Percentiles rank a stretch among this genome's conserved stretches.
phyloP scores from a whole-genome alignment of 53 echinoderm and acorn worm genomes.

The Astropecten irregularis region DNA sequence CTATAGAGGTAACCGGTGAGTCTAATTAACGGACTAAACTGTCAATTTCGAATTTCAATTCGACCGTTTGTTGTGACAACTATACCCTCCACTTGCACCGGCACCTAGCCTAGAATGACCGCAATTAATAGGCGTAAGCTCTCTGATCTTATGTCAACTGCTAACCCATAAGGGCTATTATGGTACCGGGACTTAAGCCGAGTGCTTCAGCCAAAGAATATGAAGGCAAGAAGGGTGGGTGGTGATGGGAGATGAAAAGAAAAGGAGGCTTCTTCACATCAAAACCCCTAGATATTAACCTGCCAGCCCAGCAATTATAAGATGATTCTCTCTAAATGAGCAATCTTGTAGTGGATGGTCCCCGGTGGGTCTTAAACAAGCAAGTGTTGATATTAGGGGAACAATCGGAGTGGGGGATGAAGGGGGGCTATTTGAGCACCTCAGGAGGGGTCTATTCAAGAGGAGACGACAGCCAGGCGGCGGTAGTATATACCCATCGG shows the following conservation, averaged over 20 bases:
- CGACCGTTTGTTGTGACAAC: conserved; percentile 32
- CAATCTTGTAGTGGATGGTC: conserved; percentile 9
- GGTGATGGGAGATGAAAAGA: not conserved
- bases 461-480: conserved; percentile 47
- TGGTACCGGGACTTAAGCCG: not conserved
- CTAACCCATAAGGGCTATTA: conserved; percentile 3
- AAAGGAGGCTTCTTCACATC: not conserved
- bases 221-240: no score
- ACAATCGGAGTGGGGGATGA: conserved; percentile 4
- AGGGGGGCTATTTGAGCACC: no score
- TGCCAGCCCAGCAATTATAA: conserved; percentile 22
- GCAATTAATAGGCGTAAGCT: not conserved
- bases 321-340: conserved; percentile 46
- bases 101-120: not conserved
- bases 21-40: not conserved
- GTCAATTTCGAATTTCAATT: conserved; percentile 17
- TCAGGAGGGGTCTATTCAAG: conserved; percentile 6
- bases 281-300: not conserved
- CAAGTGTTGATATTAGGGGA: conserved; percentile 16
- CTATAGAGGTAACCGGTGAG: not conserved
- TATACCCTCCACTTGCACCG: conserved; percentile 24
- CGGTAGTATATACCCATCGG: not conserved
- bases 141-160: conserved; percentile 20
- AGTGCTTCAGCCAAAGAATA: no score
- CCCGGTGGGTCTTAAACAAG: conserved; percentile 23